Evolutionary conservation across 2,797 vertebrate species (phyloP).

Genomic region (Phalloptychus januarius): DNA sequence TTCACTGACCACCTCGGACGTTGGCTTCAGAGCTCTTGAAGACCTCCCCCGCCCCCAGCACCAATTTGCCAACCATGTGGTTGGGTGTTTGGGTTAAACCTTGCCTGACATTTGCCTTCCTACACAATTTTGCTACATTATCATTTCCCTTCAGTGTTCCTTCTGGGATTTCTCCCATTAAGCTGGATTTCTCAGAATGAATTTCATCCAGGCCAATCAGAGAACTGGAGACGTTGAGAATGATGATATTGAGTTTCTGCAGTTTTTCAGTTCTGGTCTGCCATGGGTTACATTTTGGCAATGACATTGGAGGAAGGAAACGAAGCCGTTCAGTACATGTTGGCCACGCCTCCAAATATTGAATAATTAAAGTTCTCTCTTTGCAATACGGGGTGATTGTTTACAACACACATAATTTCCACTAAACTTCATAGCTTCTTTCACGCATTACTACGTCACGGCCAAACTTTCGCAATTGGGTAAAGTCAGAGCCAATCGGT

Average conservation of each 20-base stretch:
- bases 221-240: background rate
- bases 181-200: background rate
- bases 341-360: background rate
- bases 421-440: too few relatives aligned
- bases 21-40: background rate
- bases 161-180: background rate
- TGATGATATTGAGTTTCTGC: background rate
- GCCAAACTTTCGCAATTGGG: background rate
- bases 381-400: background rate
- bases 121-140: background rate
- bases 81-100: background rate
- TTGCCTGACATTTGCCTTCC: background rate
- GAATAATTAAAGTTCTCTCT: background rate
- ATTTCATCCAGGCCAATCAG: background rate
- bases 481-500: too few relatives aligned
- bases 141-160: background rate
- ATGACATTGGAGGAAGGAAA: background rate
- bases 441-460: background rate
- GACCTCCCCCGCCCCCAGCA: accelerated
- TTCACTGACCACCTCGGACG: background rate
- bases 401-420: too few relatives aligned
- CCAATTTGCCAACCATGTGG: background rate
- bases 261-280: too few relatives aligned
- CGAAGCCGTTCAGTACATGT: background rate
- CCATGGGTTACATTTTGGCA: background rate